These are phyloP conservation scores for Bos indicus DNA, from an alignment of 2,113 vertebrate genomes.

Conservation along the genomic window DNA sequence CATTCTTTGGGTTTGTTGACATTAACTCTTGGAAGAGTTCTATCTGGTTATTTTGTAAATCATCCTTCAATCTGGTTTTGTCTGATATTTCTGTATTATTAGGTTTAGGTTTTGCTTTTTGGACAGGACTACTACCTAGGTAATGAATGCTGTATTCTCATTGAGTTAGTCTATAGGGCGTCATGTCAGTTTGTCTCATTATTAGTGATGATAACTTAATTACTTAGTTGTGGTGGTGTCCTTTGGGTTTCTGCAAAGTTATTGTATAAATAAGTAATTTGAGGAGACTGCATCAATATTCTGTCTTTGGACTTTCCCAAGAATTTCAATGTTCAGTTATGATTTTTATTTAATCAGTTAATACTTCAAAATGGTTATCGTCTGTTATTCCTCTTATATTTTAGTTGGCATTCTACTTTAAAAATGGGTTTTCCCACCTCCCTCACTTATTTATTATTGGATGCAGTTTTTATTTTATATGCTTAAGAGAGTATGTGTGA, in stretches of 20 bases:
- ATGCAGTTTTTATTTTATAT: neutral
- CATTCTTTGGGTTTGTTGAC: neutral
- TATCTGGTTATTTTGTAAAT: neutral
- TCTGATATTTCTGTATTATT: neutral
- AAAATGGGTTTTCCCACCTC: neutral
- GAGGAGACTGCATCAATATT: neutral
- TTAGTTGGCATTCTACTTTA: constrained; percentile 8
- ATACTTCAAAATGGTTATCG: neutral
- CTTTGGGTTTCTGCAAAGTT: neutral
- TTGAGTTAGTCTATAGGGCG: neutral
- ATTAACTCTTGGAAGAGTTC: neutral
- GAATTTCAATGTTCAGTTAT: neutral
- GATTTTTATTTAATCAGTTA: neutral
- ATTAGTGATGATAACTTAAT: neutral
- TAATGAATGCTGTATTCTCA: neutral
- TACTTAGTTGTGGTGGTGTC: neutral
- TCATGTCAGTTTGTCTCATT: neutral
- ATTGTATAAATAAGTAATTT: neutral
- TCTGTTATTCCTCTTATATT: neutral
- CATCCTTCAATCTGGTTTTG: neutral
- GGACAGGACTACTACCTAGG: neutral
- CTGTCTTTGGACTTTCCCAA: neutral
- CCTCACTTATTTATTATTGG: neutral
- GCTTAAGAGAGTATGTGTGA: neutral
- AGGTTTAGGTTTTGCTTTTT: neutral